These are phyloP conservation scores for Sebastes glaucus DNA, from an alignment of 2,797 vertebrate genomes.

Conservation along the genomic window DNA sequence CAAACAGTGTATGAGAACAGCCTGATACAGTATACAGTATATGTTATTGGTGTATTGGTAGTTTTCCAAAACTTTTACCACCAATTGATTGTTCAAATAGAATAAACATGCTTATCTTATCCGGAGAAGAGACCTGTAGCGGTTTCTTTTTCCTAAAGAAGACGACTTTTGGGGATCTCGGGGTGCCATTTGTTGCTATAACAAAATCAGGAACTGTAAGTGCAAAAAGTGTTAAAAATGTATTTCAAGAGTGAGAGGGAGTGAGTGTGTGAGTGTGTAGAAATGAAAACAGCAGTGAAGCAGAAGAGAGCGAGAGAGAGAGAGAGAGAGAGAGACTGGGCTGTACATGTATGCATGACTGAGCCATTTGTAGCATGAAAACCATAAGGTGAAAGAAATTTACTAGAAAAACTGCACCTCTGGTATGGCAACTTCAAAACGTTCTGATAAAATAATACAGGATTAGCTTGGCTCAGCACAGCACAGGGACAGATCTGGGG, in stretches of 20 bases:
- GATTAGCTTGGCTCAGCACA: slow-evolving; percentile 1
- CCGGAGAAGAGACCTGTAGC: not conserved
- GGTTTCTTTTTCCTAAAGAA: not conserved
- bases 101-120: not conserved
- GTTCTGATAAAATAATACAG: slow-evolving; percentile 10
- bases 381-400: slow-evolving; percentile 47
- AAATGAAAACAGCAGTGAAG: not conserved
- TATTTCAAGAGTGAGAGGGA: not conserved
- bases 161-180: fast-evolving
- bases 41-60: not conserved
- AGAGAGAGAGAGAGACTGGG: not conserved
- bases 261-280: not conserved
- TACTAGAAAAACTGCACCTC: slow-evolving; percentile 35
- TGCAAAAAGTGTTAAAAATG: not conserved
- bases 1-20: too few relatives aligned
- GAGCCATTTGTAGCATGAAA: slow-evolving; percentile 58
- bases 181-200: not conserved
- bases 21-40: not conserved
- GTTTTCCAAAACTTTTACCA: not conserved
- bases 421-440: slow-evolving; percentile 17
- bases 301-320: not conserved
- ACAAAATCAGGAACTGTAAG: not conserved
- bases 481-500: not conserved
- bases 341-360: slow-evolving; percentile 45
- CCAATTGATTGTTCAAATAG: not conserved